Conservation (phyloP, 2,113 vertebrate species). For the Tupaia tana region DNA sequence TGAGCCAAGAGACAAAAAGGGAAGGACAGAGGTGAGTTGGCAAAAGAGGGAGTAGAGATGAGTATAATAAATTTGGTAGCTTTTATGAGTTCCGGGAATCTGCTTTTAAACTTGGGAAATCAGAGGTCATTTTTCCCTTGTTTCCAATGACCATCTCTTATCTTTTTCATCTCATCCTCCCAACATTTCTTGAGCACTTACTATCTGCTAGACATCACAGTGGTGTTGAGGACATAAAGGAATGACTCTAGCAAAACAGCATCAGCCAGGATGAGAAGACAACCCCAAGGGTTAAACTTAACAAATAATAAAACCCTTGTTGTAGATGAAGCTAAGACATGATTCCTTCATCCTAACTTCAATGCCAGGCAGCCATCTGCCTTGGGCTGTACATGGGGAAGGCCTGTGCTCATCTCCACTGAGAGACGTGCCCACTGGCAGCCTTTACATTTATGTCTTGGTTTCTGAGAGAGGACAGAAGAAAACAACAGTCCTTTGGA, state of each 20-base stretch:
- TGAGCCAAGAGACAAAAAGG: background rate
- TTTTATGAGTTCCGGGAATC: background rate
- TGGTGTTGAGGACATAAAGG: background rate
- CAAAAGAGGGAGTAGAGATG: background rate
- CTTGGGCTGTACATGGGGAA: background rate
- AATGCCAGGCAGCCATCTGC: background rate
- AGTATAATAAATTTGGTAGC: accelerated
- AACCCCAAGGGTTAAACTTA: background rate
- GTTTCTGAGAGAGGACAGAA: background rate
- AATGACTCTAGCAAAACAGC: background rate
- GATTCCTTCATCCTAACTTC: background rate
- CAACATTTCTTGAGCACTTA: background rate
- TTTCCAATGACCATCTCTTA: background rate
- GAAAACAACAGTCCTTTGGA: background rate
- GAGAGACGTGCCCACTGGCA: background rate
- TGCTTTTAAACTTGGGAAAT: background rate
- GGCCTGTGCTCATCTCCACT: background rate
- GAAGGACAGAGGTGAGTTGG: background rate
- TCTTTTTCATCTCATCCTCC: background rate
- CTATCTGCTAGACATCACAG: background rate
- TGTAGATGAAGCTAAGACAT: background rate
- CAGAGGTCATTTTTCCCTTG: background rate
- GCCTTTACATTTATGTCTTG: background rate
- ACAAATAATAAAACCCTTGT: background rate
- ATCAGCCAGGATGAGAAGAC: background rate